Evolutionary conservation across 2,113 vertebrate genomes (phyloP), one percentile per base, ranked within the genome.

Genomic region (Brachirus orientalis): DNA sequence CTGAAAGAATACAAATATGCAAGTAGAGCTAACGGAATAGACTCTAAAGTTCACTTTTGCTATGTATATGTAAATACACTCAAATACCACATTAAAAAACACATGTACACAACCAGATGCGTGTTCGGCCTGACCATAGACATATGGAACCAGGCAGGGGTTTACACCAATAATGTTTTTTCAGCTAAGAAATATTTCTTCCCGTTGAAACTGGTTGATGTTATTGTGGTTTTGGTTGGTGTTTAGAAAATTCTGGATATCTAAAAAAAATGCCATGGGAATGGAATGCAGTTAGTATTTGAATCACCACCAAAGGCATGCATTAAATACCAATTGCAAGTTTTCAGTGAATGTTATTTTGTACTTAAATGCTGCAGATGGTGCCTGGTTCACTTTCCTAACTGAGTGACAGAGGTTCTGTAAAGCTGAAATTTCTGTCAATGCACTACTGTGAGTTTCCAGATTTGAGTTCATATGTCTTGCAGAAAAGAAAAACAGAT

Each of bases 121-220:
- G 56, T 14, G 55, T 62, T 59, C 37, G 35, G 20, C 35, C 67
- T 62, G 55, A 76, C 76, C 66, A 28, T 51, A 10, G 13, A 69
- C 87, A 88, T 71, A 69, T 88, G 85, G 84, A 86, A 74, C 52
- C 67, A 77, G 58, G 80, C 79, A 80, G 67, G 72, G 77, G 60
- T 75, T 75, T 19, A 71, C 71, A 80, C 83, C 80, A 74, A 58
- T 74, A 57, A 67, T 72, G 55, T 77, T 80, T 84, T 86, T 79
- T n/a, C 52, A 81, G 18, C 33, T 40, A 48, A 44, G 52, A 74
- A 13, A 41, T 78, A 35, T 80, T 55, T 2, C 59, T 62, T n/a
- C n/a, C n/a, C 79, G 46, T 63, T 58, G 51, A 77, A 80, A 80
- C 75, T 83, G 82, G 80, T 89, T 69, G 76, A 88, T 90, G 60